Evolutionary conservation across 2,113 vertebrate genomes (phyloP).

Genomic region (Spea bombifrons): DNA sequence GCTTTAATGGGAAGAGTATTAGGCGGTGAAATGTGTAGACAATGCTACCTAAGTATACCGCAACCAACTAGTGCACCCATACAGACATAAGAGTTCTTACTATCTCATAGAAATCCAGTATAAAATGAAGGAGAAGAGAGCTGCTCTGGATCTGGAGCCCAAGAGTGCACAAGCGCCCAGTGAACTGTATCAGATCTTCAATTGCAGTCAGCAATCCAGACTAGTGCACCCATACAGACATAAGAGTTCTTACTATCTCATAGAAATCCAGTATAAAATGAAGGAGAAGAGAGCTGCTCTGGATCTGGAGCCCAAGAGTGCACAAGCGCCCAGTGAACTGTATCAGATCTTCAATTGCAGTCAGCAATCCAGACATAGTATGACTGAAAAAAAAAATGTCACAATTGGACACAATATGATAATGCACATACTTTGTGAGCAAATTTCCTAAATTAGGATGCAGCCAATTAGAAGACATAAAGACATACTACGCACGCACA

Average conservation of each 20-base stretch:
- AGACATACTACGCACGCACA: too few relatives aligned
- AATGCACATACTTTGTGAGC: too few relatives aligned
- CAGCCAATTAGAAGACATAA: too few relatives aligned
- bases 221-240: background rate
- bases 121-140: slow-evolving; percentile 77
- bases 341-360: slow-evolving; percentile 74
- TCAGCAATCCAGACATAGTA: slow-evolving; percentile 73
- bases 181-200: slow-evolving; percentile 77
- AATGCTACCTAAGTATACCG: too few relatives aligned
- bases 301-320: slow-evolving; percentile 71
- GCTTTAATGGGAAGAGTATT: too few relatives aligned
- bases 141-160: slow-evolving; percentile 75
- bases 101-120: slow-evolving; percentile 86
- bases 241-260: slow-evolving; percentile 69
- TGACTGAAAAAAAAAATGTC: slow-evolving; percentile 60
- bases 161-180: slow-evolving; percentile 71
- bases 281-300: slow-evolving; percentile 74
- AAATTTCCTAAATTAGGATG: too few relatives aligned
- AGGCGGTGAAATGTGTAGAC: too few relatives aligned
- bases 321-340: slow-evolving; percentile 77
- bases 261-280: slow-evolving; percentile 88
- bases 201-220: slow-evolving; percentile 71
- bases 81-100: slow-evolving; percentile 59
- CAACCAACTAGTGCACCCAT: too few relatives aligned
- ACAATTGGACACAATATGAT: background rate